phyloP scores from a whole-genome alignment of 2,797 vertebrate genomes.

The Oryzias dopingdopingensis region DNA sequence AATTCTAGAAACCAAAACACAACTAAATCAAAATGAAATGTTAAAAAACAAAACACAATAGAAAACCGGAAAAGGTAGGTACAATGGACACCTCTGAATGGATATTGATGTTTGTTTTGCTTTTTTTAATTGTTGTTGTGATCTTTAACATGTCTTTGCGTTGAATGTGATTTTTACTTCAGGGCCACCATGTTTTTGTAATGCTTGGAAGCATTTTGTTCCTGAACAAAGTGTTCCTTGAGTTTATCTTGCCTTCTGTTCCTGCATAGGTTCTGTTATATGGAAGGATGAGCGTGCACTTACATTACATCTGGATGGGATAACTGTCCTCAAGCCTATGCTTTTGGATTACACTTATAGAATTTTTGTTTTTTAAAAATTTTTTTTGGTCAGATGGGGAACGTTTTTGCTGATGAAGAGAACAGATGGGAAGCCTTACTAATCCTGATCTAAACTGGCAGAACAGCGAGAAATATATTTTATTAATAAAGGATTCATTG shows the following conservation, averaged over 20 bases:
- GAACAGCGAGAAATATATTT: neutral
- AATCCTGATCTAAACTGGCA: slow-evolving; percentile 7
- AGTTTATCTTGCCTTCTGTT: slow-evolving; percentile 19
- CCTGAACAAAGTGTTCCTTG: neutral
- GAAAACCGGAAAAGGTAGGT: no score
- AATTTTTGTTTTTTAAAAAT: neutral
- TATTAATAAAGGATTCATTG: neutral
- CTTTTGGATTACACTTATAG: slow-evolving; percentile 5
- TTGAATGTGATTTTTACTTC: no score
- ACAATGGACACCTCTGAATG: no score
- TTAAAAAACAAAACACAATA: no score
- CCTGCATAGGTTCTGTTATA: neutral
- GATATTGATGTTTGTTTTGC: no score
- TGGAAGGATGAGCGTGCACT: neutral
- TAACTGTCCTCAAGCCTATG: slow-evolving; percentile 14
- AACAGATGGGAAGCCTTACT: slow-evolving; percentile 39
- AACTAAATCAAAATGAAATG: no score
- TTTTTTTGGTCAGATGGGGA: slow-evolving; percentile 15
- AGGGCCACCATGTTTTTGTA: no score
- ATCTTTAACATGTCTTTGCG: no score
- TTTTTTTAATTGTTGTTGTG: no score
- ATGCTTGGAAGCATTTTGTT: no score
- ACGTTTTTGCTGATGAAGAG: neutral
- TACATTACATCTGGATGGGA: neutral
- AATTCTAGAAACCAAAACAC: no score